Percentiles rank a stretch among this genome's conserved stretches.
Evolutionary conservation across 2,113 vertebrate species (phyloP).

Genomic region (Entomyzon cyanotis): DNA sequence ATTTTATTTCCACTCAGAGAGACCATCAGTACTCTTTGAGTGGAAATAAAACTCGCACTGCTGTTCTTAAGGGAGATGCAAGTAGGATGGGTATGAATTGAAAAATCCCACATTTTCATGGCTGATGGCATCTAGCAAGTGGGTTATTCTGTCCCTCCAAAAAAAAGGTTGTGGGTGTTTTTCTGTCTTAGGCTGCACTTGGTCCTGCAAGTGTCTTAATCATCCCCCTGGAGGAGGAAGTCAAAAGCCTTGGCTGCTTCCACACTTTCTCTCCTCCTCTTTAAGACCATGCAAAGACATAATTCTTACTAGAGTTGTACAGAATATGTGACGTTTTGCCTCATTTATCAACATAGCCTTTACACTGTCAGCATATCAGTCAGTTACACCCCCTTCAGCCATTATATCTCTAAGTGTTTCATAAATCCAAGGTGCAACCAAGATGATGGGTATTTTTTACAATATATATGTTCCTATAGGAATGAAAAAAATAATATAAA

Average conservation of each 20-base stretch:
- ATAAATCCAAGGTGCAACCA: neutral
- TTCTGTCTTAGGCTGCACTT: neutral
- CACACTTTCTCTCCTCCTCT: neutral
- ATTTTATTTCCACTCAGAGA: neutral
- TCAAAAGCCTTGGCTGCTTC: neutral
- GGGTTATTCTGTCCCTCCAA: neutral
- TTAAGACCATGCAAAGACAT: neutral
- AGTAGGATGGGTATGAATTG: neutral
- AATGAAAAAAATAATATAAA: neutral
- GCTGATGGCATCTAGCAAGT: neutral
- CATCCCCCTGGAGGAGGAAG: neutral
- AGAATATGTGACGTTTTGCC: neutral
- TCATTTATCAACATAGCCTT: neutral
- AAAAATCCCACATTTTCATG: neutral
- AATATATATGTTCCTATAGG: neutral
- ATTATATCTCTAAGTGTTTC: neutral
- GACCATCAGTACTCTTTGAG: neutral
- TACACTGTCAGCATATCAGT: neutral
- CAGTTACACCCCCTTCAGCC: neutral
- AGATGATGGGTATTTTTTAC: neutral
- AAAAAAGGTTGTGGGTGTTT: neutral
- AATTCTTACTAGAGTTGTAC: neutral
- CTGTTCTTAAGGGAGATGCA: neutral
- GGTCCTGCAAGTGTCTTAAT: neutral
- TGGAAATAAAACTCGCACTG: neutral